Evolutionary conservation across 2,113 vertebrate genomes (phyloP), one percentile per base, ranked within the genome.

Genomic region (Dasyornis broadbenti): DNA sequence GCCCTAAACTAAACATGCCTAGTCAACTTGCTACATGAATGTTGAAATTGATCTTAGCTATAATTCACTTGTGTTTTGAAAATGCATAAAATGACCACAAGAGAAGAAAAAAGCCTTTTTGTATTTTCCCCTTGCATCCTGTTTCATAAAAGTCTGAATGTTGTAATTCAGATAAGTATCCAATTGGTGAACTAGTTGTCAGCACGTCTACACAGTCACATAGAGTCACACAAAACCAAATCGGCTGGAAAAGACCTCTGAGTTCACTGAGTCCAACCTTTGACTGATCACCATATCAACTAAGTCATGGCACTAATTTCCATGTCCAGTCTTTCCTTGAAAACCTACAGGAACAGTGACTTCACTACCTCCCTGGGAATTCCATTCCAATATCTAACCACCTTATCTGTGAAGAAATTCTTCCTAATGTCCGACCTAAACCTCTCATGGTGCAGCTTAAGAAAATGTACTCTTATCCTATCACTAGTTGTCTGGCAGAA

Each of bases 401-500:
- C 2, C 15, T 1, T 13, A 52, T 44, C 17, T 52, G 17, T 12
- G 5, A 86, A 44, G 18, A 68, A 68, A 53, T 19, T 44, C 22
- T 19, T 60, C 27, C 33, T 37, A 19, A 28, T 37, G 4, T 37
- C 33, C 27, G 45, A 44, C 7, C 4, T 37, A 37, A 76, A 33
- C 18, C 5, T 44, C 8, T 3, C 1, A 22, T 52, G 22, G 15
- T 0, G 0, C 22, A 45, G 6, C 18, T 53, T 52, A 37, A 37
- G 33, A 37, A 0, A 1, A 37, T 17, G 7, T 9, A 26, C 11
- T 60, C 54, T 37, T 76, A 24, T 18, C 21, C 3, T 50, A 14
- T 18, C 13, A 59, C 11, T 15, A 35, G 6, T 4, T 31, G 2
- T 13, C 37, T 59, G 11, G 33, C 22, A 27, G 21, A 77, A 68